Evolutionary conservation across 2,797 vertebrate genomes (phyloP), one percentile per base, ranked within the genome.

Genomic region (Margarornis squamiger): DNA sequence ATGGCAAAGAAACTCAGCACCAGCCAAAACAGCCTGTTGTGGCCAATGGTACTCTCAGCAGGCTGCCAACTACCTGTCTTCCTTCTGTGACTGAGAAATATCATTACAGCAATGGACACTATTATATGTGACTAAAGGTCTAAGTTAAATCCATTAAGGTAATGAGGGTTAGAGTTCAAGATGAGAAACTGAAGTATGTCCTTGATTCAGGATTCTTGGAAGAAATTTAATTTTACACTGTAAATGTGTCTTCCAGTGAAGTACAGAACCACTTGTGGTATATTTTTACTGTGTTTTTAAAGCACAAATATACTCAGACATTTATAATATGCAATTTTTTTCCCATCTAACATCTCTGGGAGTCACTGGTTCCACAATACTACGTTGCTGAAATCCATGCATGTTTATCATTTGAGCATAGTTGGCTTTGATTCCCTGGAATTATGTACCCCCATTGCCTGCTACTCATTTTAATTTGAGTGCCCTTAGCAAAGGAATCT

Each of bases 1-100:
- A 24, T 0, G 0, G 13, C 48, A 59, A 27, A 45, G 36, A n/a
- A 67, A 13, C 27, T 41, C 27, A 45, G 21, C 23, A 41, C 8
- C 55, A 52, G 16, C 7, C 34, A 54, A 55, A 84, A 59, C 20
- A 67, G 11, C 19, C 7, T 72, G 8, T 9, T 16, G 12, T 52
- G 70, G 41, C 9, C 24, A 46, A 2, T 6, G 17, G 26, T 24
- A 9, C 22, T 61, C 26, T 29, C 45, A 79, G 27, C n/a, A 58
- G 45, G 26, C 49, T 91, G 71, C 30, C 36, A 81, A 2, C 7
- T 13, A 4, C 36, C 3, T 41, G 39, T 38, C 41, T 38, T 70
- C 23, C 52, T 71, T 66, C 67, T 34, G 0, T 71, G 23, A 7
- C 63, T 34, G 32, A 77, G 10, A 29, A 80, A 49, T 36, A 67